Evolutionary conservation across 2,888 invertebrate species (phyloP).

Genomic region (Perizoma flavofasciatum): DNA sequence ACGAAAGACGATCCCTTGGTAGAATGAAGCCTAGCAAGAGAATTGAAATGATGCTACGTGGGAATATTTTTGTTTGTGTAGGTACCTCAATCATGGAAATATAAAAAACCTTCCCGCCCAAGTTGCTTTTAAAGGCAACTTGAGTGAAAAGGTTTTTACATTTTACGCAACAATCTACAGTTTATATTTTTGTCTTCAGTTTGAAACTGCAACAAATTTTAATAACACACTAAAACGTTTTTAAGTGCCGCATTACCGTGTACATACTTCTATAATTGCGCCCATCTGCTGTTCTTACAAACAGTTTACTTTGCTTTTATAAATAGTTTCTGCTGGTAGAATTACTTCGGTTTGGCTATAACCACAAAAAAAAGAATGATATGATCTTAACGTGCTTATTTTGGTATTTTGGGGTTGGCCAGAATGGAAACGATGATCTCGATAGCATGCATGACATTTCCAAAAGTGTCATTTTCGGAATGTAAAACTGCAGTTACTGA

Average conservation of each 20-base stretch:
- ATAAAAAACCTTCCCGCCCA: background rate
- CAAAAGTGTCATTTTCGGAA: conserved; percentile 11
- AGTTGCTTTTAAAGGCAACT: conserved; percentile 11
- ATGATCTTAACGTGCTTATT: too few relatives aligned
- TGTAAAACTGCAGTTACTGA: conserved; percentile 13
- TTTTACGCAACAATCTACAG: conserved; percentile 17
- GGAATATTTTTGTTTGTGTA: background rate
- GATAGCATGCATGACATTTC: background rate
- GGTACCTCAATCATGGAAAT: too few relatives aligned
- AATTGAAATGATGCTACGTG: conserved; percentile 4
- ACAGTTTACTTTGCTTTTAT: conserved; percentile 28
- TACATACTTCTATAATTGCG: conserved; percentile 54
- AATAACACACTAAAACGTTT: conserved; percentile 66
- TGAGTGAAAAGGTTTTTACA: conserved; percentile 4
- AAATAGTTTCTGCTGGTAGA: conserved; percentile 5
- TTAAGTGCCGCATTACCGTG: conserved; percentile 59
- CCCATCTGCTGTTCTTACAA: conserved; percentile 60
- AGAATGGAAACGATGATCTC: too few relatives aligned
- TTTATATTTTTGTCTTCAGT: conserved; percentile 32
- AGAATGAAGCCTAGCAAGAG: conserved; percentile 18
- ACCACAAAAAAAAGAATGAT: too few relatives aligned
- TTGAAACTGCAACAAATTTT: conserved; percentile 47
- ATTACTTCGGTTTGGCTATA: background rate
- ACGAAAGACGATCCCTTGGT: conserved; percentile 10
- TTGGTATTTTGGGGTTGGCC: too few relatives aligned